Conservation (phyloP, 2,113 vertebrate species). For the Larimichthys polyactis region DNA sequence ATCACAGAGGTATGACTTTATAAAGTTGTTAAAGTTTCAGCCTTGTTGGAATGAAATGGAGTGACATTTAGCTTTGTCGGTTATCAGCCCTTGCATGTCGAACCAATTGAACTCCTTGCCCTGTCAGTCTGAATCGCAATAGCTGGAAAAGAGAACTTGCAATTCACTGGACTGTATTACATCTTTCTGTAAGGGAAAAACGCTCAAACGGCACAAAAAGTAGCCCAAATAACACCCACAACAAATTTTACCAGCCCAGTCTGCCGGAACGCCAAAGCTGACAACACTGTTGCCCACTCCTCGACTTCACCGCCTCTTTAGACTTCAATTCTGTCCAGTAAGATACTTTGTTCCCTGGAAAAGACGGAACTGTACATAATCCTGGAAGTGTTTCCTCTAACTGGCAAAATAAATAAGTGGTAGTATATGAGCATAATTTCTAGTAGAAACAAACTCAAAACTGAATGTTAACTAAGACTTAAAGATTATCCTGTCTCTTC, state of each 20-base stretch:
- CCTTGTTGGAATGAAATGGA: neutral
- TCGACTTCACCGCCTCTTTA: neutral
- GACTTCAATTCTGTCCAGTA: neutral
- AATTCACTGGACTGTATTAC: neutral
- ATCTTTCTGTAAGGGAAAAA: neutral
- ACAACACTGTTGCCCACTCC: neutral
- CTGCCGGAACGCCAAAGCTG: neutral
- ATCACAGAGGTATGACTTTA: neutral
- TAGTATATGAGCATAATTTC: neutral
- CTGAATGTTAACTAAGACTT: conserved; percentile 4
- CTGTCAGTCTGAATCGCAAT: conserved; percentile 3
- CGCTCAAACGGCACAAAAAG: neutral
- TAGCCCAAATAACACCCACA: neutral
- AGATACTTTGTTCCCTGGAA: neutral
- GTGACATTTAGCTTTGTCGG: conserved; percentile 17
- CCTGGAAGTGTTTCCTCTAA: neutral
- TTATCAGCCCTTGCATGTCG: neutral
- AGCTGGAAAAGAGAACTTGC: neutral
- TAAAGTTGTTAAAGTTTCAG: neutral
- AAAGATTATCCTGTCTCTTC: neutral
- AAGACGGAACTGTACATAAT: neutral
- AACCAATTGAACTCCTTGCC: neutral
- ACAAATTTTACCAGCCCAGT: neutral
- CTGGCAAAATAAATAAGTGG: neutral
- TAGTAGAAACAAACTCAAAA: neutral